Evolutionary conservation across 2,113 vertebrate genomes (phyloP).

Genomic region (Campylomormyrus tamandua): DNA sequence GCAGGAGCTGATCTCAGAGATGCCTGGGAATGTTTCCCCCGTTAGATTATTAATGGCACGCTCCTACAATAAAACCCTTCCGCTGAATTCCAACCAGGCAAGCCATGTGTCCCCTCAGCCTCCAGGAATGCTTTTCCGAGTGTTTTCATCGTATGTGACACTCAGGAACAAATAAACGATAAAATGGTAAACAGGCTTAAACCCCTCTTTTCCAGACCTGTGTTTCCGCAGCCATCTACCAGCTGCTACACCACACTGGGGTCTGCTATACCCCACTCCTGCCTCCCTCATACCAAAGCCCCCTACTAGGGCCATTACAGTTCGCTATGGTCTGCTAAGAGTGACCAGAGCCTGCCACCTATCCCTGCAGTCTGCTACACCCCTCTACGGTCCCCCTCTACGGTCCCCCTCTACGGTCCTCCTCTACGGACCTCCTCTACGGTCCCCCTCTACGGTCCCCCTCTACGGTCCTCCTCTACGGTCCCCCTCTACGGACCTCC

Average conservation of each 20-base stretch:
- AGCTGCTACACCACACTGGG: neutral
- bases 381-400: neutral
- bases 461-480: no score
- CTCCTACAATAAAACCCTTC: neutral
- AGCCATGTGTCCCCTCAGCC: neutral
- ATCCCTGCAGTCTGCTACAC: neutral
- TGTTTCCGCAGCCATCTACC: neutral
- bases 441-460: neutral
- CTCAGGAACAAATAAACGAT: neutral
- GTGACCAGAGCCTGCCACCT: neutral
- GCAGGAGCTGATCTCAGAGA: conserved; percentile 8
- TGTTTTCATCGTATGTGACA: neutral
- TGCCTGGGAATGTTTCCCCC: neutral
- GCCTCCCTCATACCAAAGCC: neutral
- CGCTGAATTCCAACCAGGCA: neutral
- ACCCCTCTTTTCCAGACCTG: neutral
- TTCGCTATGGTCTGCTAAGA: neutral
- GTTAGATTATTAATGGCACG: conserved; percentile 15
- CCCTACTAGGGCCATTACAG: neutral
- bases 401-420: neutral
- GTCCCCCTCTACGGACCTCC: no score
- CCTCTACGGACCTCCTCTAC: no score
- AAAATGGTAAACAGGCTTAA: neutral
- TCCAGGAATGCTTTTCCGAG: neutral
- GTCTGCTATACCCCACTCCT: neutral